Percentiles rank a stretch among this genome's conserved stretches.
phyloP scores from a whole-genome alignment of 2,888 invertebrate genomes.

The Camponotus fellah region DNA sequence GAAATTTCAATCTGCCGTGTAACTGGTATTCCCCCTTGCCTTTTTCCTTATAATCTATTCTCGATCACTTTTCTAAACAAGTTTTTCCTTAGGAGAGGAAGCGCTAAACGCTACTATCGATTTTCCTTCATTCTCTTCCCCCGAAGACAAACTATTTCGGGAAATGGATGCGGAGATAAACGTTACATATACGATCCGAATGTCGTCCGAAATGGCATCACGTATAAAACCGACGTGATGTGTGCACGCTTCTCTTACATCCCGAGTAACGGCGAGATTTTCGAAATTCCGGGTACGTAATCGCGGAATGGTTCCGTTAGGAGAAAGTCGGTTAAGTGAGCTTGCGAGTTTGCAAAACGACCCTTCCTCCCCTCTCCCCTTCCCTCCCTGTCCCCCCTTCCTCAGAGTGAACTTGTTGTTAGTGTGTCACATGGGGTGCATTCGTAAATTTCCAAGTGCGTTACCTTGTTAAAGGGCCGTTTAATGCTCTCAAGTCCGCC shows the following conservation, averaged over 20 bases:
- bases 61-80: slow-evolving; percentile 51
- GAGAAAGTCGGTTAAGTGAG: background rate
- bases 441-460: slow-evolving; percentile 40
- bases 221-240: slow-evolving; percentile 22
- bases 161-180: slow-evolving; percentile 50
- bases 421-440: background rate
- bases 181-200: slow-evolving; percentile 40
- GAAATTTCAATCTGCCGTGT: slow-evolving; percentile 33
- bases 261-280: slow-evolving; percentile 6
- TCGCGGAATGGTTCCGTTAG: background rate
- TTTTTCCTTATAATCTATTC: slow-evolving; percentile 34
- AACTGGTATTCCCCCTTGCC: slow-evolving; percentile 21
- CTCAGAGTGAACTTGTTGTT: background rate
- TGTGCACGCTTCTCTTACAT: slow-evolving; percentile 3
- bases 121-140: slow-evolving; percentile 38
- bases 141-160: slow-evolving; percentile 27
- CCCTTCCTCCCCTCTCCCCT: too few relatives aligned
- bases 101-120: slow-evolving; percentile 33
- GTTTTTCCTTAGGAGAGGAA: slow-evolving; percentile 15
- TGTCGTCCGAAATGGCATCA: slow-evolving; percentile 30
- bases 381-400: background rate
- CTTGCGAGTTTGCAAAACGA: slow-evolving; percentile 24
- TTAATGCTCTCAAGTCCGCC: slow-evolving; percentile 47
- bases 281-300: slow-evolving; percentile 15
- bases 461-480: slow-evolving; percentile 40